These are phyloP conservation scores for Morone saxatilis DNA, from an alignment of 2,113 vertebrate species.

Conservation along the genomic window DNA sequence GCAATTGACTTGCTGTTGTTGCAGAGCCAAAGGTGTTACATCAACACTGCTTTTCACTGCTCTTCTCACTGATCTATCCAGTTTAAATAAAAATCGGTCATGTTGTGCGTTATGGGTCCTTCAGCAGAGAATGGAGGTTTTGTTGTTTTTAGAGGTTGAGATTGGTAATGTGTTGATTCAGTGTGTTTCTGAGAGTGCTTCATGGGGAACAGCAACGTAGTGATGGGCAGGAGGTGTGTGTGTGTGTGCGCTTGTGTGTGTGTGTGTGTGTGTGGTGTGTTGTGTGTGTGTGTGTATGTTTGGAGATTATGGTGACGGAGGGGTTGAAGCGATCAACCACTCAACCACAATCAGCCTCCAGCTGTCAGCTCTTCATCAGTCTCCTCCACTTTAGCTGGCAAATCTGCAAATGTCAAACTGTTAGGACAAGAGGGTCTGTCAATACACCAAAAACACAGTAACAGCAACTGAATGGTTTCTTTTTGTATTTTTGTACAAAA, in stretches of 20 bases:
- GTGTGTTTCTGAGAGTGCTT: slow-evolving; percentile 18
- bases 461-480: not conserved
- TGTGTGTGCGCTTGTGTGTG: slow-evolving; percentile 3
- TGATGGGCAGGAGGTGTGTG: slow-evolving; percentile 8
- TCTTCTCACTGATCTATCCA: not conserved
- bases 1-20: slow-evolving; percentile 26
- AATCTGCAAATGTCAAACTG: slow-evolving; percentile 40
- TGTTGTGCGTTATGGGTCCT: slow-evolving; percentile 8
- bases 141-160: slow-evolving; percentile 30
- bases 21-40: slow-evolving; percentile 12
- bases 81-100: not conserved
- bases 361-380: slow-evolving; percentile 36
- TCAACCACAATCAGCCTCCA: slow-evolving; percentile 54
- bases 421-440: slow-evolving; percentile 6
- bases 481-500: slow-evolving; percentile 4
- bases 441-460: not conserved
- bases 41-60: not conserved
- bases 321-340: slow-evolving; percentile 15
- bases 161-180: slow-evolving; percentile 18
- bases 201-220: not conserved
- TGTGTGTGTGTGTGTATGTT: not conserved
- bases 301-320: slow-evolving; percentile 6
- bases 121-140: slow-evolving; percentile 12
- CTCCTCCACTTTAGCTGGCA: slow-evolving; percentile 22
- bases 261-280: not conserved